Conservation (phyloP, 1,140 invertebrate genomes). For the Drosophila parabipectinata region DNA sequence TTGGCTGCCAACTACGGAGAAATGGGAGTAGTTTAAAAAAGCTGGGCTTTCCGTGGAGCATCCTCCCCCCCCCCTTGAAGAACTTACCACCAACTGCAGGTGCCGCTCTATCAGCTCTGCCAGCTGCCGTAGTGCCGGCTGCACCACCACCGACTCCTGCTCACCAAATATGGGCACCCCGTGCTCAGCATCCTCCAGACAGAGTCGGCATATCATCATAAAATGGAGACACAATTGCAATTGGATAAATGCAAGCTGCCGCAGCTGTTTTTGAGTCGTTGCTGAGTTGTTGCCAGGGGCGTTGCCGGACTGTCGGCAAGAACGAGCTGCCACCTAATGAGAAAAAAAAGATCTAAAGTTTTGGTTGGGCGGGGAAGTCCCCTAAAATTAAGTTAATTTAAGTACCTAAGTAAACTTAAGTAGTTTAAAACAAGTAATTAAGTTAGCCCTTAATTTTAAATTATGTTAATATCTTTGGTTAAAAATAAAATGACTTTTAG, state of each 20-base stretch:
- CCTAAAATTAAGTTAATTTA: not conserved
- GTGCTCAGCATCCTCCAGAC: slow-evolving; percentile 94
- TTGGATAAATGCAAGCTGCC: slow-evolving; percentile 36
- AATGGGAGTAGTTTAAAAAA: not conserved
- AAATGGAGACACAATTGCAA: slow-evolving; percentile 26
- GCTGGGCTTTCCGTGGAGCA: not conserved
- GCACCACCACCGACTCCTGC: not conserved
- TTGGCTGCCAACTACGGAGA: slow-evolving; percentile 18
- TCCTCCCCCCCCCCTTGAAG: not conserved
- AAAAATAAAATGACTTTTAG: too few species aligned
- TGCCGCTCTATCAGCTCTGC: slow-evolving; percentile 39
- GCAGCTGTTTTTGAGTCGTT: slow-evolving; percentile 42
- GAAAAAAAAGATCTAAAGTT: not conserved
- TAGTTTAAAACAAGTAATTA: too few species aligned
- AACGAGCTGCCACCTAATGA: not conserved
- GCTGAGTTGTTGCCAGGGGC: slow-evolving; percentile 24
- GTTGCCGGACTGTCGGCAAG: slow-evolving; percentile 13
- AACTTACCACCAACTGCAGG: slow-evolving; percentile 43
- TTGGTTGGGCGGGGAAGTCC: not conserved
- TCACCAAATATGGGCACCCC: slow-evolving; percentile 85
- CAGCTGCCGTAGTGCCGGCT: slow-evolving; percentile 15
- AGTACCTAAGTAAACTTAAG: too few species aligned
- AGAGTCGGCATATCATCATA: slow-evolving; percentile 85
- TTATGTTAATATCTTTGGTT: too few species aligned
- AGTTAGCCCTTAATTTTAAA: too few species aligned